Conservation (phyloP, 2,113 vertebrate species). For the Gallinago media region DNA sequence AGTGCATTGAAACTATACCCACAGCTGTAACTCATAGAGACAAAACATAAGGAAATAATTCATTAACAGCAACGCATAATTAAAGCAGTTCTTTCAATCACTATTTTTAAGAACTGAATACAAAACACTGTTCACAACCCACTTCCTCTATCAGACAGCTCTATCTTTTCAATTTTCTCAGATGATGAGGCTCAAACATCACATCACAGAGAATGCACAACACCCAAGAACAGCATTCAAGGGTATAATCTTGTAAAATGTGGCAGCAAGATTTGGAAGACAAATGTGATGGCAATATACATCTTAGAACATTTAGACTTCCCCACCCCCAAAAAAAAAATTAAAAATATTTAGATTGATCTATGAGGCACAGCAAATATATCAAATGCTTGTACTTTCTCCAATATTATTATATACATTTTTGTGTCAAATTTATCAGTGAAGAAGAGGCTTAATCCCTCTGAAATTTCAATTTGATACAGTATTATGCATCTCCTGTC, state of each 20-base stretch:
- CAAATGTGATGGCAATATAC: not conserved
- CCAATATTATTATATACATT: not conserved
- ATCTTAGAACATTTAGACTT: not conserved
- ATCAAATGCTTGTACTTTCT: not conserved
- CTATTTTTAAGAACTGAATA: slow-evolving; percentile 22
- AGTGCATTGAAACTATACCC: not conserved
- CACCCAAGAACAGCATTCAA: slow-evolving; percentile 3
- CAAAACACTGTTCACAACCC: not conserved
- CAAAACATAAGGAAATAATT: slow-evolving; percentile 53
- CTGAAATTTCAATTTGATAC: slow-evolving; percentile 23
- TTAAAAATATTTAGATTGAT: not conserved
- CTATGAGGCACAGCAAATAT: not conserved
- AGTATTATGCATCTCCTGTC: not conserved
- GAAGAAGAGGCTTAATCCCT: slow-evolving; percentile 5
- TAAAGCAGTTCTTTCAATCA: slow-evolving; percentile 35
- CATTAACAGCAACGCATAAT: slow-evolving; percentile 36
- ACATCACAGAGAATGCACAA: not conserved
- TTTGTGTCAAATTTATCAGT: slow-evolving; percentile 12
- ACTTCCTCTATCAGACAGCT: slow-evolving; percentile 43
- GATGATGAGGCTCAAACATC: not conserved
- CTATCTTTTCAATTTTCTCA: slow-evolving; percentile 1
- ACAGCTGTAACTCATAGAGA: not conserved
- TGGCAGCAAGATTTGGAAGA: not conserved
- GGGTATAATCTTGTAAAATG: slow-evolving; percentile 5
- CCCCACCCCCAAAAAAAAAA: not conserved